A percentile compares a stretch with the other conserved stretches of the same genome.
Evolutionary conservation across 2,797 vertebrate genomes (phyloP).

Genomic region (Parauchenoglanis ngamensis): DNA sequence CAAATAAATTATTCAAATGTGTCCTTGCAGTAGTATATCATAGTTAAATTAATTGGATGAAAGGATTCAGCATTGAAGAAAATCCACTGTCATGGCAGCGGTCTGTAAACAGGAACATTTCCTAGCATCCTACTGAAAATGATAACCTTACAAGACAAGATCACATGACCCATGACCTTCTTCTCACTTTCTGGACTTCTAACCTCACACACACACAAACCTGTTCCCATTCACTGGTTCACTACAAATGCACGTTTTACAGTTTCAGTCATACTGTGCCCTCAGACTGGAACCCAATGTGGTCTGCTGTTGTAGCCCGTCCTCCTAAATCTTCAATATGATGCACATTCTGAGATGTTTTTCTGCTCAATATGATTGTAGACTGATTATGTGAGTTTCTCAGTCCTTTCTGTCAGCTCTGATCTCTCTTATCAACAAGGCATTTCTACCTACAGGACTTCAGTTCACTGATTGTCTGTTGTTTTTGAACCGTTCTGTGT

Average conservation of each 20-base stretch:
- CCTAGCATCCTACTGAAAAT: neutral
- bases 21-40: neutral
- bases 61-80: neutral
- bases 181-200: neutral
- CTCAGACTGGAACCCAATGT: neutral
- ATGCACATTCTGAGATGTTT: neutral
- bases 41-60: neutral
- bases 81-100: neutral
- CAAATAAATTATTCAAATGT: neutral
- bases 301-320: neutral
- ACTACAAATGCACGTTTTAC: neutral
- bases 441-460: neutral
- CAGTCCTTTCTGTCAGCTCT: neutral
- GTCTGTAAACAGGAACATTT: constrained; percentile 1
- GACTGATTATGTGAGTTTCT: neutral
- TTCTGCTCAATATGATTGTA: neutral
- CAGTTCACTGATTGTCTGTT: neutral
- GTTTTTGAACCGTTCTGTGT: neutral
- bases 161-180: neutral
- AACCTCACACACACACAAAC: neutral
- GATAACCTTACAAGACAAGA: neutral
- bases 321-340: neutral
- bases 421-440: neutral
- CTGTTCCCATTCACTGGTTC: neutral
- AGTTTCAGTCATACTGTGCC: neutral